Conservation (phyloP, 2,113 vertebrate genomes). For the Cheirogaleus medius region DNA sequence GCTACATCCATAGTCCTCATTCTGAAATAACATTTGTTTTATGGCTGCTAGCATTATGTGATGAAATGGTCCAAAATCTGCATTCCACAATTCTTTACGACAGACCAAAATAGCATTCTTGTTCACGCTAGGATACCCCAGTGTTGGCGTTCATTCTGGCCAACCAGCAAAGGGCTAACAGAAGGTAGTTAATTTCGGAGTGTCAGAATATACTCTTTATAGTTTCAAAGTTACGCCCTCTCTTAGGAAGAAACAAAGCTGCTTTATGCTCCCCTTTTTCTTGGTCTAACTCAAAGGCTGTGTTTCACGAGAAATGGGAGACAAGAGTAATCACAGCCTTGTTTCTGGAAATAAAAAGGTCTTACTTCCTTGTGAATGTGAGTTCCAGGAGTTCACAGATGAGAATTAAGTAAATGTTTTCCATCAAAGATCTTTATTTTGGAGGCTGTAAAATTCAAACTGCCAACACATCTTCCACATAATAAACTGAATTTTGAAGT, state of each 20-base stretch:
- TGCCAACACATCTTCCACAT: slow-evolving; percentile 52
- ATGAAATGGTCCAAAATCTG: slow-evolving; percentile 57
- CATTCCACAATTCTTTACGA: slow-evolving; percentile 42
- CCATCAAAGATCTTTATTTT: slow-evolving; percentile 57
- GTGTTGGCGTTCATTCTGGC: background rate
- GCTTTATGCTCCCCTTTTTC: background rate
- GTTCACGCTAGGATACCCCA: slow-evolving; percentile 50
- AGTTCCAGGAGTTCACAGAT: background rate
- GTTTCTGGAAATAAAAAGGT: slow-evolving; percentile 28
- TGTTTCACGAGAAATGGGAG: background rate
- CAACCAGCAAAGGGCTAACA: background rate
- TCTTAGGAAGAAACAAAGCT: slow-evolving; percentile 23
- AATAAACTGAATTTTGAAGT: background rate
- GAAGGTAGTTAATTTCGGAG: slow-evolving; percentile 27
- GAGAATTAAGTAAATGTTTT: slow-evolving; percentile 58
- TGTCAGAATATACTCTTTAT: slow-evolving; percentile 36
- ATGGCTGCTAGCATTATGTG: slow-evolving; percentile 50
- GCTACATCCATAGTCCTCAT: slow-evolving; percentile 32
- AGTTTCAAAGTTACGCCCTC: slow-evolving; percentile 48
- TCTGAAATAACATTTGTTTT: slow-evolving; percentile 70
- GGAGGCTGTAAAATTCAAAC: slow-evolving; percentile 49
- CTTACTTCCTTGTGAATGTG: background rate
- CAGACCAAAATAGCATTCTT: slow-evolving; percentile 60
- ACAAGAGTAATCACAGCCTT: background rate
- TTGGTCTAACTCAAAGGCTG: background rate